These are phyloP conservation scores for Syrrhaptes paradoxus DNA, from an alignment of 2,113 vertebrate species.

Conservation along the genomic window DNA sequence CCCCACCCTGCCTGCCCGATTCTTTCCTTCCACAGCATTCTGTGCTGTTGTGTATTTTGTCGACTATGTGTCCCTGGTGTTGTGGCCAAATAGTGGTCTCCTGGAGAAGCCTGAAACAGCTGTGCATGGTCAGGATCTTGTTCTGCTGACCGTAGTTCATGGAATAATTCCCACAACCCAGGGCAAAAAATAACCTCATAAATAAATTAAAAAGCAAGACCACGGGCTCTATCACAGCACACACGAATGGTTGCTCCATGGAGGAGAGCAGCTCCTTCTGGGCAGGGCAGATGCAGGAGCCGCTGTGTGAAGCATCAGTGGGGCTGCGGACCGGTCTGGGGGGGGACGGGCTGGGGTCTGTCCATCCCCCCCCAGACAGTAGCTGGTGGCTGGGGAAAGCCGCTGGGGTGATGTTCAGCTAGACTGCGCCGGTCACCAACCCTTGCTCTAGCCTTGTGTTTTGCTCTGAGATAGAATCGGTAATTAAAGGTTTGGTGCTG, in stretches of 20 bases:
- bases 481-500: neutral
- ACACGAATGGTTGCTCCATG: neutral
- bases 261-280: neutral
- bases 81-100: neutral
- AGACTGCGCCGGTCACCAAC: too few relatives aligned
- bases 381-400: neutral
- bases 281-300: neutral
- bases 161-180: neutral
- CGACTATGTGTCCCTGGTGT: neutral
- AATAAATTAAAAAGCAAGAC: neutral
- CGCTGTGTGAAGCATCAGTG: neutral
- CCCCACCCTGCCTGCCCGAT: neutral
- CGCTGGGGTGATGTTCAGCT: rapidly evolving
- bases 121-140: neutral
- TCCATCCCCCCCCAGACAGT: neutral
- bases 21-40: neutral
- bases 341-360: neutral
- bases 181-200: neutral
- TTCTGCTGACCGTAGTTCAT: neutral
- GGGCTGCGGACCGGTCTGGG: too few relatives aligned
- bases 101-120: neutral
- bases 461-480: neutral
- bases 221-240: rapidly evolving
- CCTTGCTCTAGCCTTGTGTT: neutral
- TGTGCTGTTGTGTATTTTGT: rapidly evolving